Base-by-base conservation (phyloP, 2,888 invertebrate species). In the Drosophila histrio region DNA sequence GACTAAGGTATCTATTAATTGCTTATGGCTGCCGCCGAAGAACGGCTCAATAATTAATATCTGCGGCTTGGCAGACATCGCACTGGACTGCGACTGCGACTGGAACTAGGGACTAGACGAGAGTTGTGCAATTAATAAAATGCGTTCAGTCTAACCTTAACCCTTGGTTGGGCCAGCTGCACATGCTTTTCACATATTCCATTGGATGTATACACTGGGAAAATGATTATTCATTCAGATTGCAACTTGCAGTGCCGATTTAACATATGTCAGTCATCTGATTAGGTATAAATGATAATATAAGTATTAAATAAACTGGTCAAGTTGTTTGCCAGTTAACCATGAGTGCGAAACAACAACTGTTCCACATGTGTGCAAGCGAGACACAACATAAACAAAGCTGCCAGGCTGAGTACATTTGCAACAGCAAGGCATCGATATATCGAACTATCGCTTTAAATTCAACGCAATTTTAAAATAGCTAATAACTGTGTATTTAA, bases 1-100 rank as follows among this genome's bases (percentile, higher is more conserved):
- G 34, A 89, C 79, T 34, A 92, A 67, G 1, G 93, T 92, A 75
- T 94, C 94, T 30, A 95, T 92, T 34, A 95, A 90, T 83, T 94
- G 94, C 87, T 94, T 94, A 88, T 96, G 96, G 21, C 95, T 95
- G 5, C 96, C 96, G 15, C 94, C 94, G 90, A 94, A 95, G 90
- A 95, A 96, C 1, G 95, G 94, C 89, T 96, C 95, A 60, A 96
- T 92, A 34, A 95, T 91, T 41, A 95, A 78, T 59, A 92, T 90
- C 56, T 82, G 87, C 58, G 91, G 90, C 74, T 88, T 90, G 47
- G 44, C 53, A 17, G 87, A 71, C 88, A 87, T 89, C 7, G 61
- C 63, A 34, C 21, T 52, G 41, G 8, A 30, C 22, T 4, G 39
- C 2, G 13, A 15, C 21, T 22, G 36, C 9, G 7, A 11, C n/a